Percentiles rank a stretch among this genome's conserved stretches.
These are phyloP conservation scores for Spongilla lacustris DNA, from an alignment of 37 sponge, comb jelly and placozoan species.

Conservation along the genomic window DNA sequence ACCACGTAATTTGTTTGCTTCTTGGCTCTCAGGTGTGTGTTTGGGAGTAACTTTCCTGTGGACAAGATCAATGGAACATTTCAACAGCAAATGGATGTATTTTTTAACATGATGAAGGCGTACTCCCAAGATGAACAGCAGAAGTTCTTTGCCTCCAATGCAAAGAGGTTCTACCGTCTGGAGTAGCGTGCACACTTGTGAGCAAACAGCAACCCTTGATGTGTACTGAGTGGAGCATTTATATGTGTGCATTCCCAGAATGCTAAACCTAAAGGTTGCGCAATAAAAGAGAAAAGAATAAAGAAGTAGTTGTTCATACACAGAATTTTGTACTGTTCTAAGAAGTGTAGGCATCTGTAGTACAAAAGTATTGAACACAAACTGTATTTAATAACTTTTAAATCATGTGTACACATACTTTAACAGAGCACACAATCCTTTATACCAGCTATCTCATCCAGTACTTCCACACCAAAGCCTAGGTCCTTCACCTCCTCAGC, in stretches of 20 bases:
- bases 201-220: no score
- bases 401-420: background rate
- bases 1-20: background rate
- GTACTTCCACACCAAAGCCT: slow-evolving; percentile 37
- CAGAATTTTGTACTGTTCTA: no score
- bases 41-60: slow-evolving; percentile 94
- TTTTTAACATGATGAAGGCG: slow-evolving; percentile 13
- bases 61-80: slow-evolving; percentile 85
- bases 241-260: no score
- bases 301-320: no score
- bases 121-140: slow-evolving; percentile 67
- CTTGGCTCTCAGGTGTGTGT: slow-evolving; percentile 68
- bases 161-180: slow-evolving; percentile 74
- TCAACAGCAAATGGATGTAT: slow-evolving; percentile 41
- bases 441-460: background rate
- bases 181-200: background rate
- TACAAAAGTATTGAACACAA: no score
- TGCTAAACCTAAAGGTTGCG: no score
- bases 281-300: no score
- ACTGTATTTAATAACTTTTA: no score
- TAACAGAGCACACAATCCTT: no score
- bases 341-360: no score
- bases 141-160: slow-evolving; percentile 66
- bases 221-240: no score
- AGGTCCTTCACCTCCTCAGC: slow-evolving; percentile 41